A percentile compares a stretch with the other conserved stretches of the same genome.
These are phyloP conservation scores for Argyresthia albistria DNA, from an alignment of 2,888 invertebrate genomes.

Conservation along the genomic window DNA sequence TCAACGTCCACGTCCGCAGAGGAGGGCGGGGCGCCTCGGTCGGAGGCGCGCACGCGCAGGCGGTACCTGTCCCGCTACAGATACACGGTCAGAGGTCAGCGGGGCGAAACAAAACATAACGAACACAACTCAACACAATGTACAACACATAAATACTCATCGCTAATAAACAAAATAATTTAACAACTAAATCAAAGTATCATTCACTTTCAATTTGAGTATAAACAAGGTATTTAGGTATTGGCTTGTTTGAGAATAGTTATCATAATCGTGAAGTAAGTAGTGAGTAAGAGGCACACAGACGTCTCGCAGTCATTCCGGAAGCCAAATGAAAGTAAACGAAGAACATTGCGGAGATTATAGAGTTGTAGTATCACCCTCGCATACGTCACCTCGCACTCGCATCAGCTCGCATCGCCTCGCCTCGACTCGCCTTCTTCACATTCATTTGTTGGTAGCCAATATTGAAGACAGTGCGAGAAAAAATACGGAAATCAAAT, in stretches of 20 bases:
- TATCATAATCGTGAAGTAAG: background rate
- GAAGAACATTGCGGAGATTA: constrained; percentile 35
- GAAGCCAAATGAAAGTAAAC: constrained; percentile 62
- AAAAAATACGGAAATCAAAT: constrained; percentile 79
- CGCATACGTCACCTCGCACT: constrained; percentile 38
- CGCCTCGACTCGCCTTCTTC: constrained; percentile 52
- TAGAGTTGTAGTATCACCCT: constrained; percentile 20
- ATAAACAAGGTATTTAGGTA: constrained; percentile 16
- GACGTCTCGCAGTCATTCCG: constrained; percentile 52
- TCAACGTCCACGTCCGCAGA: constrained; percentile 97
- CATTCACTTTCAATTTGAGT: constrained; percentile 41
- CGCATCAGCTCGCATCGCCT: constrained; percentile 40
- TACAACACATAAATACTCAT: constrained; percentile 63
- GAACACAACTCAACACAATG: constrained; percentile 62
- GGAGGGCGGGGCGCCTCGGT: constrained; percentile 93
- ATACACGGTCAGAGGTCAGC: constrained; percentile 83
- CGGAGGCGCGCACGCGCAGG: constrained; percentile 96
- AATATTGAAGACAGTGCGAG: constrained; percentile 78
- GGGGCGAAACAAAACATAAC: constrained; percentile 75
- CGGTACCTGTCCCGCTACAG: constrained; percentile 96
- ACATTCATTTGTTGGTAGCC: constrained; percentile 80
- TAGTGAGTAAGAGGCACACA: constrained; percentile 16
- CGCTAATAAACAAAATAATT: constrained; percentile 48
- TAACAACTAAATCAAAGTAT: constrained; percentile 38
- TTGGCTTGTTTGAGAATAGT: constrained; percentile 17